Base-by-base conservation (phyloP, 2,888 invertebrate species). In the Cataglyphis cursor region DNA sequence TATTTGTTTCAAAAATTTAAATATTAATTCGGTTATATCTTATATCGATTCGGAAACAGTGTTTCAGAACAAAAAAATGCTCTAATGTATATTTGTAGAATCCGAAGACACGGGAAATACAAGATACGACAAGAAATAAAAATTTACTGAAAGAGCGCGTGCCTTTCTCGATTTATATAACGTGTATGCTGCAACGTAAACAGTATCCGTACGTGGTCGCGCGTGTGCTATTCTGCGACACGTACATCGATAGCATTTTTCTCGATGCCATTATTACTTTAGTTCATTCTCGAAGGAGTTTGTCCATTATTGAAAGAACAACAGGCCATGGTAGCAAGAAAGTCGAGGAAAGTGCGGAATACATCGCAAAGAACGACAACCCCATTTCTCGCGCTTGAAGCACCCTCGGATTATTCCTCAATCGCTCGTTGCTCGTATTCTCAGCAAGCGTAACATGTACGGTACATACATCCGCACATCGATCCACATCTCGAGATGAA, bases 181-280 rank as follows among this genome's bases (percentile, higher is more conserved):
- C 76, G 72, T 59, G 41, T 59, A 59, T 61, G 12, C 24, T 80
- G 72, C 72, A 61, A 24, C 59, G 44, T 35, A 59, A 70, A 72
- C 59, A 70, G 24, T 59, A 72, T 78, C 24, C 15, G 28, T 78
- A 78, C 78, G 41, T 78, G 68, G 54, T 70, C 72, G 59, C 78
- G 31, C 24, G 72, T 80, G 78, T 59, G 35, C 41, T 24, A 59
- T 80, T 80, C 24, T 3, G 31, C 72, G 78, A 80, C 72, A 72
- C 78, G 59, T 44, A 59, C 70, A 80, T 35, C 31, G 78, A 61
- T 48, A 72, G 72, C 70, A 72, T 80, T 80, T 81, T 84, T 74
- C 62, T 35, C 76, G n/a, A 3, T 82, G 87, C 85, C 85, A 85
- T 88, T 88, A 88, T 75, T 70, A 38, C 81, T 51, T 51, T 81